Base-by-base conservation (phyloP, 2,888 invertebrate species). In the Phymatocera aterrima region DNA sequence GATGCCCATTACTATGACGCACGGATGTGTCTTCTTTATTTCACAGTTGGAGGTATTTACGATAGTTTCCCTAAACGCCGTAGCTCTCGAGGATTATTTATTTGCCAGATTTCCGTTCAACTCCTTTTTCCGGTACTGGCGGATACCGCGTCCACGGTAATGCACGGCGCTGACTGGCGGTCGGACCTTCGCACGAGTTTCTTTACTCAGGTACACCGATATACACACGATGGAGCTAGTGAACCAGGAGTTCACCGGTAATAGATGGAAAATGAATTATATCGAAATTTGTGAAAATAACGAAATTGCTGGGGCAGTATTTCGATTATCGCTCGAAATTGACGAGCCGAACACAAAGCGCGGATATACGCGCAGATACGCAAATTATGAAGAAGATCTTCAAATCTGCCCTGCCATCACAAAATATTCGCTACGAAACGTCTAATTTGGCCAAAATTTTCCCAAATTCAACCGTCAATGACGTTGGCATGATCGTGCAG, bases 61-160 rank as follows among this genome's bases (percentile, higher is more conserved):
- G 84, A 85, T 85, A 83, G 83, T 83, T 85, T 82, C 82, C 81
- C 83, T 82, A 83, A 83, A 83, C 82, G 83, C 72, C 80, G 81
- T 82, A 81, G 40, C 57, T 86, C 83, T 85, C 85, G 86, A 83
- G 84, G 87, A 87, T 87, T 88, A 88, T 88, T 88, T 88, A 88
- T 88, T 87, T 87, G 88, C 82, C 84, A 87, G 88, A 85, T 86
- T 88, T 87, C 87, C 86, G 87, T 83, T 85, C 83, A 85, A 84
- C 85, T 85, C 83, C 85, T 81, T 81, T 83, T 85, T 86, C 84
- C 86, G 86, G 85, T 83, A 83, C 84, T 83, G 85, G 83, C 87
- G 86, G 87, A 87, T 84, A 84, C 84, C 85, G 87, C 85, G n/a
- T n/a, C 86, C 85, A 85, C 85, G 86, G 84, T 87, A 87, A 87